Evolutionary conservation across 2,113 vertebrate genomes (phyloP), one percentile per base, ranked within the genome.

Genomic region (Hucho hucho): DNA sequence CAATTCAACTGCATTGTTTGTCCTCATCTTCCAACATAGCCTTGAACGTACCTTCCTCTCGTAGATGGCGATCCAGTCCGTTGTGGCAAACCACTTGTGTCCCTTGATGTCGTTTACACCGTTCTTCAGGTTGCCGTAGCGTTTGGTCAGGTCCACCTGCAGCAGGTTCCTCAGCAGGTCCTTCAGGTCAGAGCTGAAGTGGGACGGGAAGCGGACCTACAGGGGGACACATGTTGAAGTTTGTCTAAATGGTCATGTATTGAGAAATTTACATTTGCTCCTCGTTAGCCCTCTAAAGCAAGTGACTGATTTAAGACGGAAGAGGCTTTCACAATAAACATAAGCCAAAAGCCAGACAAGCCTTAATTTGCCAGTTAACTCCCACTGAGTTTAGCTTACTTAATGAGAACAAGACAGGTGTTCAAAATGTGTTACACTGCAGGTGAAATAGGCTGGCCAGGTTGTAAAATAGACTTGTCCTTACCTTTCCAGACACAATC

Each of bases 11-110:
- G 11, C 24, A n/a, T n/a, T 25, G 59, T 4, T 25, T 25, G 59
- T 63, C n/a, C 58, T 22, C 18, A 61, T 61, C 3, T 22, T n/a
- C 58, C n/a, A 22, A 11, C 9, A 22, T 9, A 22, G 18, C 3
- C 28, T 32, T 12, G 37, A 43, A 43, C 18, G 1, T 89, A 95
- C 97, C 95, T 99, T 99, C 88, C 96, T 95, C 92, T 99, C 97
- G 79, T 99, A 99, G 94, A 99, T 97, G 75, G 98, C 98, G 83
- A 99, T 99, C 98, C 98, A 99, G 89, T 99, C 98, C 75, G 97
- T 99, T 79, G 98, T 98, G 76, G 97, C 96, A 69, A 99, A 99
- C 98, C 98, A 99, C 89, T 99, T 99, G 94, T 99, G 98, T 83
- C 96, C 97, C 86, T 99, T 99, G 88, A 99, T 99, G 88, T 99